Conservation (phyloP, 2,113 vertebrate genomes). For the Trematomus loennbergii region DNA sequence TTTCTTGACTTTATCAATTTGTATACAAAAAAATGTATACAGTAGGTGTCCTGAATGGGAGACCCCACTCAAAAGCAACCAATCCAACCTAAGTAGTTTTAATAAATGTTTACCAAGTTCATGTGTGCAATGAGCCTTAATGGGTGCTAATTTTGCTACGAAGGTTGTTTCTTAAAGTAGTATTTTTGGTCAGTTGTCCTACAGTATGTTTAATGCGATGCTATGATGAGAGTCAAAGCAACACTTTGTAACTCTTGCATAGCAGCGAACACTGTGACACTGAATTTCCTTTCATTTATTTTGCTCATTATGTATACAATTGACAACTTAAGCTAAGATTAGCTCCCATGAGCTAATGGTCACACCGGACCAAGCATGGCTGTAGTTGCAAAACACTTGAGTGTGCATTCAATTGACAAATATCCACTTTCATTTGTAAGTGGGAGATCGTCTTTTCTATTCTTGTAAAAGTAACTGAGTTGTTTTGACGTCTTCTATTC, state of each 20-base stretch:
- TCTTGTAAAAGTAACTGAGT: not conserved
- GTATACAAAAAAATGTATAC: too few species aligned
- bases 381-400: not conserved
- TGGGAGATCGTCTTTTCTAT: not conserved
- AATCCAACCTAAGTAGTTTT: too few species aligned
- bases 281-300: not conserved
- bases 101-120: too few species aligned
- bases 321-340: not conserved
- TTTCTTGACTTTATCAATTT: too few species aligned
- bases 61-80: too few species aligned
- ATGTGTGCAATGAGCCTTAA: too few species aligned
- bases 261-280: not conserved
- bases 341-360: not conserved
- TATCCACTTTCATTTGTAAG: not conserved
- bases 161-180: too few species aligned
- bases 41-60: too few species aligned
- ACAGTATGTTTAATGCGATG: too few species aligned
- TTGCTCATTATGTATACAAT: not conserved
- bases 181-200: too few species aligned
- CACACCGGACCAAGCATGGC: not conserved
- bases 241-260: not conserved
- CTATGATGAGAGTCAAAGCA: not conserved
- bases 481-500: not conserved
- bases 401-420: not conserved
- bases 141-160: too few species aligned